Evolutionary conservation across 2,888 invertebrate species (phyloP).

Genomic region (Campoletis raptor): DNA sequence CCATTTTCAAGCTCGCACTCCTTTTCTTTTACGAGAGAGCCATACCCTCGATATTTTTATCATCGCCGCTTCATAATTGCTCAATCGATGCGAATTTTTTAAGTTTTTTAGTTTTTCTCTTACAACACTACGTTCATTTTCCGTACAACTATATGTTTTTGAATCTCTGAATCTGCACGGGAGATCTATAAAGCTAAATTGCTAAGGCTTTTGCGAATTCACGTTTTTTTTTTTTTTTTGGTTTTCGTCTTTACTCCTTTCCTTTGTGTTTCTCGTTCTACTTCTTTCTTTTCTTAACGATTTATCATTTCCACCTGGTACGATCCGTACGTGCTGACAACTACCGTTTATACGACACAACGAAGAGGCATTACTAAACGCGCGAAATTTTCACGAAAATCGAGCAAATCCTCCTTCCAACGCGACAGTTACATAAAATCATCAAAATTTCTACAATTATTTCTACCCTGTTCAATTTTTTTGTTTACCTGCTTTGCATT

Average conservation of each 20-base stretch:
- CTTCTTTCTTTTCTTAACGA: slow-evolving; percentile 4
- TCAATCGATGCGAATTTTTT: not conserved
- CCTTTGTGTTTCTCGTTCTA: not conserved
- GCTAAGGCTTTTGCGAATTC: slow-evolving; percentile 60
- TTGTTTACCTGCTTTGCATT: slow-evolving; percentile 32
- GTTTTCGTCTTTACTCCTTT: slow-evolving; percentile 19
- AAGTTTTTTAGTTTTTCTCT: slow-evolving; percentile 8
- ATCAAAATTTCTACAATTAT: slow-evolving; percentile 15
- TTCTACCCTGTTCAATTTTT: slow-evolving; percentile 58
- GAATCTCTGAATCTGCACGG: slow-evolving; percentile 46
- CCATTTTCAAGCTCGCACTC: not conserved
- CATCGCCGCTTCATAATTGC: not conserved
- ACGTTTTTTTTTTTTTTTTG: slow-evolving; percentile 30
- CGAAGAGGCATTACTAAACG: slow-evolving; percentile 61
- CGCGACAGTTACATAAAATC: slow-evolving; percentile 16
- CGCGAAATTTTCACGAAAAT: slow-evolving; percentile 69
- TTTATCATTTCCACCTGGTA: slow-evolving; percentile 62
- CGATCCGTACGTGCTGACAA: slow-evolving; percentile 72
- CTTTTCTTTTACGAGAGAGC: slow-evolving; percentile 13
- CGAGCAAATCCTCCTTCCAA: slow-evolving; percentile 57
- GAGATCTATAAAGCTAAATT: slow-evolving; percentile 64
- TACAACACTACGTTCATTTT: slow-evolving; percentile 44
- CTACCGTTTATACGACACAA: slow-evolving; percentile 58
- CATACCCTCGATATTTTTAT: not conserved
- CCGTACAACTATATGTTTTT: slow-evolving; percentile 28